These are phyloP conservation scores for Phasianus colchicus DNA, from an alignment of 2,113 vertebrate species.

Conservation along the genomic window DNA sequence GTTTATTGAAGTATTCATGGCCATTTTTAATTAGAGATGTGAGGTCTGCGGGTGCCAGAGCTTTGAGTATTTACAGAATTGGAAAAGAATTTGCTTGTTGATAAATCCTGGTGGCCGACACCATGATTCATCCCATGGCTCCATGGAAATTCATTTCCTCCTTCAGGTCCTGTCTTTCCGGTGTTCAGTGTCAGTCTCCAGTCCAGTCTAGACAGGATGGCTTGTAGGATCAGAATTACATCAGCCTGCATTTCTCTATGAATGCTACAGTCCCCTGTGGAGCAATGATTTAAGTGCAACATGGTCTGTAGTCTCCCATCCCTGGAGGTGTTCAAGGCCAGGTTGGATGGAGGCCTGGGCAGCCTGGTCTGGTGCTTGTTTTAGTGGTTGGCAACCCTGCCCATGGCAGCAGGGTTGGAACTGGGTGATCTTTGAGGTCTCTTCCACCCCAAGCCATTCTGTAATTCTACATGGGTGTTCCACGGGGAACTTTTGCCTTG, in stretches of 20 bases:
- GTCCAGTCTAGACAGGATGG: background rate
- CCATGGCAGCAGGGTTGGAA: too few relatives aligned
- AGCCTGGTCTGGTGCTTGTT: too few relatives aligned
- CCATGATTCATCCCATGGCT: constrained; percentile 52
- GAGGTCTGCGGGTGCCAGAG: constrained; percentile 73
- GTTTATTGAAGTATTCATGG: constrained; percentile 74
- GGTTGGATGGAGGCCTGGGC: too few relatives aligned
- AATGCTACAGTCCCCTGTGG: fast-evolving
- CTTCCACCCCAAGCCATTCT: too few relatives aligned
- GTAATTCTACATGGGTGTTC: background rate
- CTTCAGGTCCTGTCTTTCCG: constrained; percentile 64
- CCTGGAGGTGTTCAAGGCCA: too few relatives aligned
- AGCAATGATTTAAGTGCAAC: background rate
- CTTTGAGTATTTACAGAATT: constrained; percentile 76
- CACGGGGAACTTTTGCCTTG: background rate
- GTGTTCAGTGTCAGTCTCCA: constrained; percentile 13
- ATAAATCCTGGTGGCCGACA: constrained; percentile 48
- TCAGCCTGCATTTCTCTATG: background rate
- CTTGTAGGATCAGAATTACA: background rate
- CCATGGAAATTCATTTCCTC: constrained; percentile 75
- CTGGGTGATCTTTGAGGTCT: too few relatives aligned
- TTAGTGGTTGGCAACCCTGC: too few relatives aligned
- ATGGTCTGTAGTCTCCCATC: background rate
- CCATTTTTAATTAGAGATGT: constrained; percentile 81
- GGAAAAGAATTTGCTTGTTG: constrained; percentile 75